phyloP scores from a whole-genome alignment of 2,797 vertebrate genomes.

The Esox lucius region DNA sequence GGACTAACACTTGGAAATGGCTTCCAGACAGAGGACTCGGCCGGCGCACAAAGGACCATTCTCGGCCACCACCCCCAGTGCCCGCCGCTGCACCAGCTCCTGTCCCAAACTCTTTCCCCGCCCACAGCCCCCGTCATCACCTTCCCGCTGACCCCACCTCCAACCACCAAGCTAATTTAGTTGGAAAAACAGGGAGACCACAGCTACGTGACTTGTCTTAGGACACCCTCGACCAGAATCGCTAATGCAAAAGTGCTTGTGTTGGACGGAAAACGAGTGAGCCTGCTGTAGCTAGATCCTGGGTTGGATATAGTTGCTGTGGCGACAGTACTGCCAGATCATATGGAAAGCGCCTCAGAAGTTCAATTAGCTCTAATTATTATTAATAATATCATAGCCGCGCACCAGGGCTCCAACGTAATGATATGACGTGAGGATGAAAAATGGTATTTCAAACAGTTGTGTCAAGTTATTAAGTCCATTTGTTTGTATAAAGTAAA shows the following conservation, averaged over 20 bases:
- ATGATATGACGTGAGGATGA: constrained; percentile 17
- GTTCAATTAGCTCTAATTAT: no score
- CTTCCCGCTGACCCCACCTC: no score
- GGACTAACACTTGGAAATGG: constrained; percentile 47
- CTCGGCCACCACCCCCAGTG: constrained; percentile 27
- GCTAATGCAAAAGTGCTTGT: neutral
- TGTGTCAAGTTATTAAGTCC: constrained; percentile 49
- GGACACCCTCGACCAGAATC: neutral
- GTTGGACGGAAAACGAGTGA: neutral
- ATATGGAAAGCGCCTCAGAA: no score
- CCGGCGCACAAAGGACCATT: constrained; percentile 51
- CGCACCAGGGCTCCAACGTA: constrained; percentile 14
- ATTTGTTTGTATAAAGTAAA: constrained; percentile 49
- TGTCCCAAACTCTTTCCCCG: neutral
- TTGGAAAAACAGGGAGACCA: neutral
- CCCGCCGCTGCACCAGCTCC: neutral
- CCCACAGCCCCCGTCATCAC: constrained; percentile 15
- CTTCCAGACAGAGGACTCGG: constrained; percentile 55
- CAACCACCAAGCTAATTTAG: constrained; percentile 7
- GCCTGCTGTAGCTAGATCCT: constrained; percentile 5
- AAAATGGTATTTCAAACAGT: constrained; percentile 41
- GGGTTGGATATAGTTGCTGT: constrained; percentile 8
- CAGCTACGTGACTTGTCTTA: neutral
- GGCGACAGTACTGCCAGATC: neutral
- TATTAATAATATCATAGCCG: neutral